phyloP scores from a whole-genome alignment of 2,888 invertebrate species.

The Pecten maximus region DNA sequence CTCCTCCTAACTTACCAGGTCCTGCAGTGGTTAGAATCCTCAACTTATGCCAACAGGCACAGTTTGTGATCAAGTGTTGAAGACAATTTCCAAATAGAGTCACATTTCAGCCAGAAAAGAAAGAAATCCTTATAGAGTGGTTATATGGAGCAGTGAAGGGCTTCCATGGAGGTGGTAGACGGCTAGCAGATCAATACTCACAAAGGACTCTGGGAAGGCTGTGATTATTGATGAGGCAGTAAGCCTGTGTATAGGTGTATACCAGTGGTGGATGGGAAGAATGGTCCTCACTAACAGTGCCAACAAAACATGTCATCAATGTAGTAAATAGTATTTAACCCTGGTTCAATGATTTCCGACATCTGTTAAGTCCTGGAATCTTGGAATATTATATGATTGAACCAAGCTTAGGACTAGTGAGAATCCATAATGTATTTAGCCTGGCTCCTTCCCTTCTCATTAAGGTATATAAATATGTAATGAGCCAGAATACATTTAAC shows the following conservation, averaged over 20 bases:
- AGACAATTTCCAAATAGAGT: conserved; percentile 8
- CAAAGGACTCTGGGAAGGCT: conserved; percentile 31
- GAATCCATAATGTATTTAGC: not conserved
- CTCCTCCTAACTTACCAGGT: not conserved
- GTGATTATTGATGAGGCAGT: conserved; percentile 31
- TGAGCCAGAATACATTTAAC: conserved; percentile 11
- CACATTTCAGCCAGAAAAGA: conserved; percentile 1
- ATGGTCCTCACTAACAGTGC: not conserved
- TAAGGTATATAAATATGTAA: conserved; percentile 17
- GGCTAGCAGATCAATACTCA: not conserved
- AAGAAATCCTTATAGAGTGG: not conserved
- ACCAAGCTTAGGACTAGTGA: not conserved
- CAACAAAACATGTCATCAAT: not conserved
- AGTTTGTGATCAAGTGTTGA: not conserved
- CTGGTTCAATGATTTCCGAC: not conserved
- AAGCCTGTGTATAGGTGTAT: conserved; percentile 8
- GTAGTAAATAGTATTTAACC: not conserved
- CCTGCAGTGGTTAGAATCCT: not conserved
- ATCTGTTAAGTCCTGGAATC: not conserved
- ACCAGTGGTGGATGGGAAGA: not conserved
- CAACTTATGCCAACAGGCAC: not conserved
- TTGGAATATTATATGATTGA: not conserved
- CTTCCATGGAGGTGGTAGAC: not conserved
- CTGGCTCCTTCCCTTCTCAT: conserved; percentile 1
- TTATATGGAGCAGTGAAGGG: not conserved